Conservation (phyloP, 1,140 invertebrate species). For the Drosophila persimilis region DNA sequence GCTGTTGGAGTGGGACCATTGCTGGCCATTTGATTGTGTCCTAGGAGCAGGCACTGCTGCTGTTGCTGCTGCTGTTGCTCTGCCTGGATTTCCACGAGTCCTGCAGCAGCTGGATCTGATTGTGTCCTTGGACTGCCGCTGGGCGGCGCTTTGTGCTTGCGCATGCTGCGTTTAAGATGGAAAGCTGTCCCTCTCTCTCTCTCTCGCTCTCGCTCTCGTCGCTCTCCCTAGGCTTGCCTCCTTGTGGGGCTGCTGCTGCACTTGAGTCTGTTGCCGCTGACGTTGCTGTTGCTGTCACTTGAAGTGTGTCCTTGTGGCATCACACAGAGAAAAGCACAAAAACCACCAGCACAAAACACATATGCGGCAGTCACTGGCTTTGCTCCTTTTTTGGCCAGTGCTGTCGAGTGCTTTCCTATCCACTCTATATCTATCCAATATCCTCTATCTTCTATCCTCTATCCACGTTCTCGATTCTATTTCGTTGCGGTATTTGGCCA, state of each 20-base stretch:
- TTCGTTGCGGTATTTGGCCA: constrained; percentile 53
- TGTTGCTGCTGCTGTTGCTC: constrained; percentile 33
- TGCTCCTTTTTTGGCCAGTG: constrained; percentile 33
- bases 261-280: constrained; percentile 57
- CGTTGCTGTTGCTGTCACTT: constrained; percentile 67
- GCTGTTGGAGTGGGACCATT: constrained; percentile 17
- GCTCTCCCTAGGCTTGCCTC: neutral
- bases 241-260: constrained; percentile 34
- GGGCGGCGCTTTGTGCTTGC: constrained; percentile 73
- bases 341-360: constrained; percentile 18
- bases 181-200: constrained; percentile 13
- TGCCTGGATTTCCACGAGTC: constrained; percentile 8
- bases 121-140: constrained; percentile 69
- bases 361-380: constrained; percentile 55
- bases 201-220: constrained; percentile 2
- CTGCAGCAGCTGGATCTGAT: constrained; percentile 7
- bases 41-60: constrained; percentile 55
- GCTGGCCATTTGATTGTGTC: constrained; percentile 34
- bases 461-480: constrained; percentile 3
- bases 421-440: constrained; percentile 13
- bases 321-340: constrained; percentile 43
- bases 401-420: constrained; percentile 44
- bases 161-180: constrained; percentile 51
- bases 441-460: constrained; percentile 22
- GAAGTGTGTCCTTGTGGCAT: constrained; percentile 77